Evolutionary conservation across 2,797 vertebrate species (phyloP).

Genomic region (Siniperca undulata): DNA sequence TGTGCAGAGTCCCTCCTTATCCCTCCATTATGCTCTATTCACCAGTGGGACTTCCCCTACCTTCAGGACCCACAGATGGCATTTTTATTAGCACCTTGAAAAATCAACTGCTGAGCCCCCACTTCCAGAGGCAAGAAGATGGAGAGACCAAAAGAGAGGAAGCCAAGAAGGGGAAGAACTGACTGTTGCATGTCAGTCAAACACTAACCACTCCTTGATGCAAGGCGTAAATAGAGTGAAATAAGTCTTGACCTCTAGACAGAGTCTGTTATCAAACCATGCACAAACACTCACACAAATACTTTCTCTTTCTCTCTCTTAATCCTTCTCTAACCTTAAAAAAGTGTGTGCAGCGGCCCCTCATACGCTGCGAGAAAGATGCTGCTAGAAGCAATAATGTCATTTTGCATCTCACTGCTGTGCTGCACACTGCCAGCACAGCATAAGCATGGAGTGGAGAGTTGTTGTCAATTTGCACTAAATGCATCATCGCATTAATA

Average conservation of each 20-base stretch:
- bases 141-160: background rate
- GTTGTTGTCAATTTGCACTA: constrained; percentile 61
- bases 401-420: constrained; percentile 75
- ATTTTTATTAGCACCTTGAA: constrained; percentile 13
- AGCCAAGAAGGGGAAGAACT: background rate
- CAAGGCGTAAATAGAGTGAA: background rate
- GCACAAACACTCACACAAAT: constrained; percentile 13
- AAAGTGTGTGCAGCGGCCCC: constrained; percentile 27
- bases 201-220: constrained; percentile 9
- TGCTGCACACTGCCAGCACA: constrained; percentile 64
- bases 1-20: constrained; percentile 10
- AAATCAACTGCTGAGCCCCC: constrained; percentile 24
- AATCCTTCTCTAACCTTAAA: constrained; percentile 28
- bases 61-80: constrained; percentile 16
- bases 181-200: constrained; percentile 11
- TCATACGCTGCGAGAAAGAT: constrained; percentile 62
- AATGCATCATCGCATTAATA: constrained; percentile 74
- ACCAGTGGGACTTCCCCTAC: constrained; percentile 37
- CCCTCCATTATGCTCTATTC: constrained; percentile 27
- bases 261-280: constrained; percentile 20
- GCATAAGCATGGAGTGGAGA: constrained; percentile 53
- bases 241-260: constrained; percentile 26
- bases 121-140: constrained; percentile 18
- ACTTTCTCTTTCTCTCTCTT: background rate
- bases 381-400: constrained; percentile 78